phyloP scores from a whole-genome alignment of 1,140 invertebrate genomes.

The Eurosta solidaginis region DNA sequence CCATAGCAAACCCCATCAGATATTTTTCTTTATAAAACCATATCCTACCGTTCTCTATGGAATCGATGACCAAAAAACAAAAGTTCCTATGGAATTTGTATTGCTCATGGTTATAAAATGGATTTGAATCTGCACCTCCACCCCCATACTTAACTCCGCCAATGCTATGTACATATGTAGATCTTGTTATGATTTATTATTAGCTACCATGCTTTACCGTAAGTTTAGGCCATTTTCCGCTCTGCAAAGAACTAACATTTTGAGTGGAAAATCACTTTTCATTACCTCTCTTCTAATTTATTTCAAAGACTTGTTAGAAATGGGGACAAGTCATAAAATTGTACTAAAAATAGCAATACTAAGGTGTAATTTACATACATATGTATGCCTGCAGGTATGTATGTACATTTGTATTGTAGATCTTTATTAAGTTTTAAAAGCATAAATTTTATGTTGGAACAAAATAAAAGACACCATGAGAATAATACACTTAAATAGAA shows the following conservation, averaged over 20 bases:
- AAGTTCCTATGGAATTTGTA: too few relatives aligned
- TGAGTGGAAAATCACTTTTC: not conserved
- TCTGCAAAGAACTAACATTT: not conserved
- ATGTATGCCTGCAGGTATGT: not conserved
- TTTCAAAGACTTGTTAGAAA: not conserved
- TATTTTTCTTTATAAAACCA: too few relatives aligned
- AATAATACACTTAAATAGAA: too few relatives aligned
- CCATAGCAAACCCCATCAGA: too few relatives aligned
- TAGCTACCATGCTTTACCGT: not conserved
- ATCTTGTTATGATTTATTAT: constrained; percentile 6
- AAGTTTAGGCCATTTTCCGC: not conserved
- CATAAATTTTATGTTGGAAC: too few relatives aligned
- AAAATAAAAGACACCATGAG: too few relatives aligned
- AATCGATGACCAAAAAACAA: too few relatives aligned
- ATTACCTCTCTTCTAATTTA: not conserved
- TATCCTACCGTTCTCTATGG: too few relatives aligned
- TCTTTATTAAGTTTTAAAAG: too few relatives aligned
- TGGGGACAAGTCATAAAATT: constrained; percentile 24
- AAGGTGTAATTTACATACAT: not conserved
- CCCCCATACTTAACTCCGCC: too few relatives aligned
- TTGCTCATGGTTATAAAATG: too few relatives aligned
- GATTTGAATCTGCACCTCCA: too few relatives aligned
- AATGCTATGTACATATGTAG: not conserved
- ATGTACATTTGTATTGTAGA: not conserved
- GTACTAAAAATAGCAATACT: not conserved